Base-by-base conservation (phyloP, 2,113 vertebrate species). In the Calypte anna region DNA sequence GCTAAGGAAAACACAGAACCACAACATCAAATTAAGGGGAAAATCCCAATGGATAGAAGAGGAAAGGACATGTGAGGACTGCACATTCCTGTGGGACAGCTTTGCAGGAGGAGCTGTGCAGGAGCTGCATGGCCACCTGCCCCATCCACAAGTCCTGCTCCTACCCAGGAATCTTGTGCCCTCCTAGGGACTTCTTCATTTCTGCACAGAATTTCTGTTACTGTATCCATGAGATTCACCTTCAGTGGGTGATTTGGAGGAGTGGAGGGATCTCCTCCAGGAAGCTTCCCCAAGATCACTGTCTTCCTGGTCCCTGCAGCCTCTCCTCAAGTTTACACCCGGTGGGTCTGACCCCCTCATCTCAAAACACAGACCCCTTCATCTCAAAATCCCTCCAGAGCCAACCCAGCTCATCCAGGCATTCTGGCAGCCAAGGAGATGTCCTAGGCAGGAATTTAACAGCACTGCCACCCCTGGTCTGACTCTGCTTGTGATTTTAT, bases 121-220 rank as follows among this genome's bases (percentile, higher is more conserved):
- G 51, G 36, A 70, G 36, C 66, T 1, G 0, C 15, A 22, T 33
- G 61, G 48, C 51, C 57, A 59, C 33, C 55, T 67, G 51, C 6
- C 10, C 6, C 6, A 4, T 15, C 24, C 55, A 30, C 2, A 0
- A 31, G 57, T 67, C 50, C 70, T 68, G 57, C 70, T 63, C 13
- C 50, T 53, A 36, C 25, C 59, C 36, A 0, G 0, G 20, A 8
- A 12, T 13, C 12, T 25, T 0, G 0, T 50, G 44, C 12, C 19
- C 54, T 57, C 67, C 31, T 4, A 23, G 44, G 23, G 11, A 23
- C 28, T 14, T 59, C 53, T 62, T 68, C 3, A 0, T 10, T 40
- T 72, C 68, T 0, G 20, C 21, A 12, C 14, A 38, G 33, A 15
- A 31, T 51, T 88, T 48, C 83, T 79, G 25, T 38, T 43, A 10